phyloP scores from a whole-genome alignment of 2,797 vertebrate species.

The Channa striata region DNA sequence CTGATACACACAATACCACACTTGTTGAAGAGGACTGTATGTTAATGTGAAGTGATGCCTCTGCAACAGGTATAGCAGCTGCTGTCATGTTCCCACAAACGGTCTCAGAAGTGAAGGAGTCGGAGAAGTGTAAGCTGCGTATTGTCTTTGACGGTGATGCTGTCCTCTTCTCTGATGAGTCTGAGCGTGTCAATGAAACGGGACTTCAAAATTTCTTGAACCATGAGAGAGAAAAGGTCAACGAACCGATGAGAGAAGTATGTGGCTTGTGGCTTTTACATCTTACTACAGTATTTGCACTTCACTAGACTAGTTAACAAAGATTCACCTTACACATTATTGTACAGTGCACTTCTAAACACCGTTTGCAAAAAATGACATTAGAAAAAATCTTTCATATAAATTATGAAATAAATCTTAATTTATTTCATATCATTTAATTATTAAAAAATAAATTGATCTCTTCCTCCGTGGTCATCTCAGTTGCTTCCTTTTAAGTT shows the following conservation, averaged over 20 bases:
- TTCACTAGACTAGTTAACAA: too few species aligned
- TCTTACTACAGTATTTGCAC: too few species aligned
- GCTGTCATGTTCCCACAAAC: not conserved
- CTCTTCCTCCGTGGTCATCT: too few species aligned
- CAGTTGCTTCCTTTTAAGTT: too few species aligned
- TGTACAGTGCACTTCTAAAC: too few species aligned
- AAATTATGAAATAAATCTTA: too few species aligned
- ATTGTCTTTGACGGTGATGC: constrained; percentile 2
- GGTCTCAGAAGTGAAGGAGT: not conserved
- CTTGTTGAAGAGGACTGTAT: not conserved
- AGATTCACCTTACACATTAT: too few species aligned
- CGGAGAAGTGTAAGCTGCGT: not conserved
- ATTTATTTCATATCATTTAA: too few species aligned
- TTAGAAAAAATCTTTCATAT: too few species aligned
- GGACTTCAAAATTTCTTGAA: not conserved
- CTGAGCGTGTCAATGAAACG: not conserved
- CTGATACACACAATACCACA: not conserved
- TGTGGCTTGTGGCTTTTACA: not conserved
- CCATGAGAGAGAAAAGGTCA: not conserved
- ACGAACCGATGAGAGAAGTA: not conserved
- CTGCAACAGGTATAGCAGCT: not conserved
- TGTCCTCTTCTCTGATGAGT: constrained; percentile 6
- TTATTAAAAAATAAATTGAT: too few species aligned
- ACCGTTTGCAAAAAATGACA: too few species aligned
- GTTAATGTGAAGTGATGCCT: not conserved